A percentile compares a stretch with the other conserved stretches of the same genome.
These are phyloP conservation scores for Spongia lamella DNA, from an alignment of 37 sponge, comb jelly and placozoan species.

Conservation along the genomic window DNA sequence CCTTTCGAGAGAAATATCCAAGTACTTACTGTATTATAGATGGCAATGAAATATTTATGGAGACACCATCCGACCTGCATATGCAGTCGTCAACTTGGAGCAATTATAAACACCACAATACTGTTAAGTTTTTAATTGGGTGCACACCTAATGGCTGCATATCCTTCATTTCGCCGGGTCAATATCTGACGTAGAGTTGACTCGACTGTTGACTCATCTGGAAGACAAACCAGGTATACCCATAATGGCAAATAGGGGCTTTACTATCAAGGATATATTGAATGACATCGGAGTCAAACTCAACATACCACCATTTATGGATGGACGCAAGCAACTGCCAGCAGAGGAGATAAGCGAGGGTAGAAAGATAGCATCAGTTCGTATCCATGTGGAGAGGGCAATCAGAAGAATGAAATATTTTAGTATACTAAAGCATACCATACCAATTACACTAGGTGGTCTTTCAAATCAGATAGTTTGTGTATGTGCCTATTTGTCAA, in stretches of 20 bases:
- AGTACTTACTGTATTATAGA: constrained; percentile 18
- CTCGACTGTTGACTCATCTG: neutral
- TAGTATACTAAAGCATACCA: constrained; percentile 20
- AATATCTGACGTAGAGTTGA: constrained; percentile 36
- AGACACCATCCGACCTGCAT: constrained; percentile 13
- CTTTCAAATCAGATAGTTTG: constrained; percentile 30
- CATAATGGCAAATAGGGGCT: constrained; percentile 39
- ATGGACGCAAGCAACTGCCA: constrained; percentile 22
- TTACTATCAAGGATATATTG: constrained; percentile 29
- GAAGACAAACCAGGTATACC: constrained; percentile 3
- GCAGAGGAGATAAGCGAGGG: constrained; percentile 32
- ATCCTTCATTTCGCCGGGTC: constrained; percentile 25
- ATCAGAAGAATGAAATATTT: constrained; percentile 56
- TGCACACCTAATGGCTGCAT: constrained; percentile 18
- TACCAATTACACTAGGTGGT: constrained; percentile 20
- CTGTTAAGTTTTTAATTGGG: constrained; percentile 22
- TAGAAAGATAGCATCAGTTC: constrained; percentile 24
- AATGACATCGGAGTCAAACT: constrained; percentile 19
- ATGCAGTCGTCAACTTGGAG: constrained; percentile 5
- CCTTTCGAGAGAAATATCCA: constrained; percentile 11
- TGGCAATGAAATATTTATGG: constrained; percentile 14
- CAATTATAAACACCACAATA: constrained; percentile 22
- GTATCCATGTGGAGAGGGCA: constrained; percentile 58
- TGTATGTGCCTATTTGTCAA: constrained; percentile 20
- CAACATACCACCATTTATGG: constrained; percentile 42